phyloP scores from a whole-genome alignment of 2,797 vertebrate genomes.

The Enteromius argenteus region DNA sequence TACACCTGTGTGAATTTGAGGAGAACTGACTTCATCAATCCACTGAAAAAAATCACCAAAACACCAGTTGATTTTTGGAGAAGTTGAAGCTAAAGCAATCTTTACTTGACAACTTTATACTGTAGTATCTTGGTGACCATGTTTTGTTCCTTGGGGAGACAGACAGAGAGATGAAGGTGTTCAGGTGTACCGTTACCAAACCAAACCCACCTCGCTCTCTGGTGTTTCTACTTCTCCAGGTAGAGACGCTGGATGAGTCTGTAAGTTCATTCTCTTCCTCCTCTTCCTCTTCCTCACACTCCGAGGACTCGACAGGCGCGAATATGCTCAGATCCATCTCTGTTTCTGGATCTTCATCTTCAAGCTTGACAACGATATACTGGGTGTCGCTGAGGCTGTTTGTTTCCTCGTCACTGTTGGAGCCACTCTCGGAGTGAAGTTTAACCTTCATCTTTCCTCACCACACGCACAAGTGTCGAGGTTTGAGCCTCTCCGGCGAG shows the following conservation, averaged over 20 bases:
- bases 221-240: background rate
- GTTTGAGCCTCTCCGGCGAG: background rate
- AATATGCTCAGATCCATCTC: constrained; percentile 38
- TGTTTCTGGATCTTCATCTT: constrained; percentile 27
- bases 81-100: background rate
- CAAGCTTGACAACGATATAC: constrained; percentile 15
- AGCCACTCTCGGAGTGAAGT: background rate
- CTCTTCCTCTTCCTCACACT: background rate
- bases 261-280: background rate
- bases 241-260: background rate
- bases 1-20: background rate
- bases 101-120: no score
- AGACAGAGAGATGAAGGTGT: background rate
- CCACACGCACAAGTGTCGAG: background rate
- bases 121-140: background rate
- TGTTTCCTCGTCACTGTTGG: background rate
- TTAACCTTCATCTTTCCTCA: background rate
- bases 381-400: background rate
- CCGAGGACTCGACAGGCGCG: constrained; percentile 35
- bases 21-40: no score
- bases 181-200: background rate
- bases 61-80: background rate
- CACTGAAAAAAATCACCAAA: background rate
- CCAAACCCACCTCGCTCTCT: constrained; percentile 5
- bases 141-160: background rate